A percentile compares a stretch with the other conserved stretches of the same genome.
Conservation (phyloP, 2,113 vertebrate species). For the Arothron firmamentum region DNA sequence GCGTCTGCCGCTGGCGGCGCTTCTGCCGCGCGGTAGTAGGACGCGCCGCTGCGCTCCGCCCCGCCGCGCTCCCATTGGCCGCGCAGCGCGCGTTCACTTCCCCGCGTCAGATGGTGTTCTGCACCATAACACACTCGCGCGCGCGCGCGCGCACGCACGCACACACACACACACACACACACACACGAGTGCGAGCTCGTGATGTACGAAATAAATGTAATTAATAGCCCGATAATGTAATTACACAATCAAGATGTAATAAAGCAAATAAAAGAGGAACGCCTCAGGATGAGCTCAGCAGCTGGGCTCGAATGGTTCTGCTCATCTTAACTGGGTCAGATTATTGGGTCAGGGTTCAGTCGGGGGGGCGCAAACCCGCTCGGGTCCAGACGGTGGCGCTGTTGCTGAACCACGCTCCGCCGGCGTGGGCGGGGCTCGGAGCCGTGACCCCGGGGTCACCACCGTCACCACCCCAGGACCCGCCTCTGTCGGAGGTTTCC, state of each 20-base stretch:
- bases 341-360: slow-evolving; percentile 41
- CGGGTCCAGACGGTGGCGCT: slow-evolving; percentile 46
- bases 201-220: too few relatives aligned
- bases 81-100: background rate
- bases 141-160: too few relatives aligned
- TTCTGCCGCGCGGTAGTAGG: slow-evolving; percentile 54
- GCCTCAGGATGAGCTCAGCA: slow-evolving; percentile 38
- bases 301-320: slow-evolving; percentile 13
- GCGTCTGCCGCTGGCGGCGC: slow-evolving; percentile 53
- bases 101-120: slow-evolving; percentile 6
- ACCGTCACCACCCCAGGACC: too few relatives aligned
- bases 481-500: too few relatives aligned
- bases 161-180: background rate
- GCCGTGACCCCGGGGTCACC: too few relatives aligned
- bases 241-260: slow-evolving; percentile 1
- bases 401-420: too few relatives aligned
- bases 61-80: slow-evolving; percentile 69
- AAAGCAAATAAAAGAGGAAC: too few relatives aligned
- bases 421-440: too few relatives aligned
- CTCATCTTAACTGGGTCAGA: slow-evolving; percentile 55
- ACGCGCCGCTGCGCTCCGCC: slow-evolving; percentile 62
- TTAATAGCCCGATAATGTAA: too few relatives aligned
- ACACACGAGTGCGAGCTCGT: background rate
- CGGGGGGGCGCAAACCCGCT: background rate
- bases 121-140: background rate